Percentiles rank a stretch among this genome's conserved stretches.
These are phyloP conservation scores for Mormyrus lacerda DNA, from an alignment of 2,113 vertebrate species.

Conservation along the genomic window DNA sequence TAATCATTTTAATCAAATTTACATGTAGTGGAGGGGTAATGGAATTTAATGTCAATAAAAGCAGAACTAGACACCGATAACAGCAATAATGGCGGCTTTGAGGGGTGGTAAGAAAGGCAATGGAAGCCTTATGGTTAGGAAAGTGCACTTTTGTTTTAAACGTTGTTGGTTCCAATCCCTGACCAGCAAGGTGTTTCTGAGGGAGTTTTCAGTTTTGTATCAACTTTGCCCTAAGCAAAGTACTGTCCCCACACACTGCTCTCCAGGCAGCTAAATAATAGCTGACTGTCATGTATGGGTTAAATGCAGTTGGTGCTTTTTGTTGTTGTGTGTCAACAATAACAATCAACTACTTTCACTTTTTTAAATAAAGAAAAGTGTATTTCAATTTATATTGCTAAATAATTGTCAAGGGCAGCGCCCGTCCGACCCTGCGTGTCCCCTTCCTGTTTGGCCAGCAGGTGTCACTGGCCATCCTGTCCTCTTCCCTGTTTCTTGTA, in stretches of 20 bases:
- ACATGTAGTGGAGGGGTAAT: background rate
- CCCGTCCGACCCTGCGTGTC: too few species aligned
- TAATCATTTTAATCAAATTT: background rate
- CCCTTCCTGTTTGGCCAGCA: too few species aligned
- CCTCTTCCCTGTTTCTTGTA: too few species aligned
- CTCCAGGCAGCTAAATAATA: background rate
- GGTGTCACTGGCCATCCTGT: too few species aligned
- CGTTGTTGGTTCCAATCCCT: background rate
- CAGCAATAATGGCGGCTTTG: background rate
- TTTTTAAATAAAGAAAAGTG: background rate
- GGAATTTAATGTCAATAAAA: background rate
- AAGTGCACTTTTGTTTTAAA: background rate
- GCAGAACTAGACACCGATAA: background rate
- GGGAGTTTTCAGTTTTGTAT: too few species aligned
- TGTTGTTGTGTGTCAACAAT: background rate
- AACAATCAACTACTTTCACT: background rate
- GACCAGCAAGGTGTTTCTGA: background rate
- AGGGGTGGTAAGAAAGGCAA: background rate
- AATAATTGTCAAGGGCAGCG: background rate
- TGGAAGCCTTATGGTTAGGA: background rate
- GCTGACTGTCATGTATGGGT: background rate
- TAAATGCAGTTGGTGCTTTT: background rate
- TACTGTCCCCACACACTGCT: background rate
- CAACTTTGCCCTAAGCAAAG: too few species aligned
- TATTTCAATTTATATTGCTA: background rate